Percentiles rank a stretch among this genome's conserved stretches.
Conservation (phyloP, 2,888 invertebrate genomes). For the Nomada hirtipes region DNA sequence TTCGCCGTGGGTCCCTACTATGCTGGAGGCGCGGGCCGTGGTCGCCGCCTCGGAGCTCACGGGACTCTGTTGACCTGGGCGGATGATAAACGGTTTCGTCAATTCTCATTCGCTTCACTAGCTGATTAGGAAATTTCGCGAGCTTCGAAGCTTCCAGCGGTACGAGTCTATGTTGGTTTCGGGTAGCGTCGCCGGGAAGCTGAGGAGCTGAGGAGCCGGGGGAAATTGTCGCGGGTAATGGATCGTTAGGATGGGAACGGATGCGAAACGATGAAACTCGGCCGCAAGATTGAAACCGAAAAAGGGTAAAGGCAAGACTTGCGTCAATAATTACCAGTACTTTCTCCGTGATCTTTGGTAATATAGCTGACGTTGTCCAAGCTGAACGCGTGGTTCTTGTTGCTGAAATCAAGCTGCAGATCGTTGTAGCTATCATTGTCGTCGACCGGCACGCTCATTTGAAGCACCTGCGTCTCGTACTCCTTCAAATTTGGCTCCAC, state of each 20-base stretch:
- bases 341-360: slow-evolving; percentile 91
- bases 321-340: slow-evolving; percentile 78
- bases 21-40: slow-evolving; percentile 91
- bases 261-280: not conserved
- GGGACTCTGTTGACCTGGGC: slow-evolving; percentile 90
- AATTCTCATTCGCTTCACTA: no score
- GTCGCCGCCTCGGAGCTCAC: slow-evolving; percentile 93
- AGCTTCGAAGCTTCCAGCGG: not conserved
- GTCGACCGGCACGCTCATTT: slow-evolving; percentile 96
- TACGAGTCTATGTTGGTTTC: no score
- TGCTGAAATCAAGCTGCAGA: slow-evolving; percentile 93
- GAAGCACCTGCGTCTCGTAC: slow-evolving; percentile 97
- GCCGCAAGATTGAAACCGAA: no score
- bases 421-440: slow-evolving; percentile 92
- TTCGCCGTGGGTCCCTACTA: slow-evolving; percentile 90
- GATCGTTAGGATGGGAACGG: no score
- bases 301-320: no score
- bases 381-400: slow-evolving; percentile 94
- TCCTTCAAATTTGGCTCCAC: slow-evolving; percentile 94
- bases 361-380: slow-evolving; percentile 95
- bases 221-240: no score
- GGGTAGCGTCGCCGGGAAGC: no score
- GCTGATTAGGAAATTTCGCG: not conserved
- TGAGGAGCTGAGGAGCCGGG: no score
- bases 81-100: slow-evolving; percentile 4